Conservation (phyloP, 1,140 invertebrate species). For the Brachionus paranguensis region DNA sequence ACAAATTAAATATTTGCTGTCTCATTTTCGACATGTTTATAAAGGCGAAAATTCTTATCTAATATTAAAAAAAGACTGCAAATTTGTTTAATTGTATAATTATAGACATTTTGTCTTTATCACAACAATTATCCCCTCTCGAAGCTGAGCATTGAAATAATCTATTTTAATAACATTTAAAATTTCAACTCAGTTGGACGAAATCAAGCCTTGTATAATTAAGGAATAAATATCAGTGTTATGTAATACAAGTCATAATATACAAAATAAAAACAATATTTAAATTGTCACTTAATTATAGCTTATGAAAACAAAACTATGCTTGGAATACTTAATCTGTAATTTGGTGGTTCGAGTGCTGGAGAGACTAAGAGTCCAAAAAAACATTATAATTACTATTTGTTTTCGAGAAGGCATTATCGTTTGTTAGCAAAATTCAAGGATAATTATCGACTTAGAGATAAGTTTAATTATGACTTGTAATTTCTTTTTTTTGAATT, state of each 20-base stretch:
- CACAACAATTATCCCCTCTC: slow-evolving; percentile 23
- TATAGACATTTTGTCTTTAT: neutral
- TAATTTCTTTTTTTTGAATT: neutral
- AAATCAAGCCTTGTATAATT: slow-evolving; percentile 2
- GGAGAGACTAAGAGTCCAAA: neutral
- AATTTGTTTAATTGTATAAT: slow-evolving; percentile 4
- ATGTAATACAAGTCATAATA: neutral
- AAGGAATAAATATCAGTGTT: neutral
- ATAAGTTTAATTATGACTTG: neutral
- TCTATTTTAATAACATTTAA: slow-evolving; percentile 9
- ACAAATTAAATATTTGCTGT: slow-evolving; percentile 26
- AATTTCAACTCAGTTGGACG: slow-evolving; percentile 24
- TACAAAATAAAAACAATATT: neutral
- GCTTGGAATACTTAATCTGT: neutral
- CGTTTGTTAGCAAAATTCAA: neutral
- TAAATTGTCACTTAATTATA: slow-evolving; percentile 33
- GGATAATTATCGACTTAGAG: neutral
- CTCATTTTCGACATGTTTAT: neutral
- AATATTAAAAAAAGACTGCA: slow-evolving; percentile 3
- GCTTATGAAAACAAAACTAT: slow-evolving; percentile 1
- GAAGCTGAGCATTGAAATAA: neutral
- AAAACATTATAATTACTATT: neutral
- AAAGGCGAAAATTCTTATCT: neutral
- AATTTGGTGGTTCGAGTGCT: neutral
- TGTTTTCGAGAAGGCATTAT: neutral